phyloP scores from a whole-genome alignment of 2,113 vertebrate species.

The Scytalopus superciliaris region DNA sequence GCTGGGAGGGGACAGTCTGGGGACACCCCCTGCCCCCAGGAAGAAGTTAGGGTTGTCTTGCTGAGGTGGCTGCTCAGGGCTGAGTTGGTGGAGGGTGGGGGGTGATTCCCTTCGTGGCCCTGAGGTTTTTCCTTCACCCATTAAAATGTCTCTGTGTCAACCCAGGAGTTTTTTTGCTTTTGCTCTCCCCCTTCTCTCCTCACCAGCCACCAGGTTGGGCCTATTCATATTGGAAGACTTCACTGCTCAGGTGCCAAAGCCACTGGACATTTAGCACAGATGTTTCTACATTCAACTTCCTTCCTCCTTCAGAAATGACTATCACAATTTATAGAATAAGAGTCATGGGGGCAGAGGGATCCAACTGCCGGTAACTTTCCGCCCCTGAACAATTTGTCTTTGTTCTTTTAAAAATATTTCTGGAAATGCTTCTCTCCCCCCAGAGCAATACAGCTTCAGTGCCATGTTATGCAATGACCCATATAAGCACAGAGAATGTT shows the following conservation, averaged over 20 bases:
- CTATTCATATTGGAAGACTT: fast-evolving
- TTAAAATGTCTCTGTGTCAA: fast-evolving
- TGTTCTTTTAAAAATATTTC: neutral
- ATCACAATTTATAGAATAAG: neutral
- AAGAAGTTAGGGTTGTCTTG: fast-evolving
- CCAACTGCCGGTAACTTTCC: neutral
- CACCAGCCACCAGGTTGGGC: neutral
- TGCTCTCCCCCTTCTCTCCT: neutral
- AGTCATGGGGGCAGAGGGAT: neutral
- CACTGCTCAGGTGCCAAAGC: neutral
- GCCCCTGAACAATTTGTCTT: neutral
- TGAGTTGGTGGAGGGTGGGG: fast-evolving
- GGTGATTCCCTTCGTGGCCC: neutral
- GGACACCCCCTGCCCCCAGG: neutral
- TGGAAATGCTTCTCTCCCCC: neutral
- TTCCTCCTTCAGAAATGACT: neutral
- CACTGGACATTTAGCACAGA: neutral
- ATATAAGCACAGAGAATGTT: neutral
- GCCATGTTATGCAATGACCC: neutral
- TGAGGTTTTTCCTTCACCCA: neutral
- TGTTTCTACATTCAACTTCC: neutral
- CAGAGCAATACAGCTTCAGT: neutral
- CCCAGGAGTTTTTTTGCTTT: neutral
- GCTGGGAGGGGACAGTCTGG: fast-evolving
- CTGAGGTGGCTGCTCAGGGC: neutral